Percentiles rank a stretch among this genome's conserved stretches.
phyloP scores from a whole-genome alignment of 2,113 vertebrate genomes.

The Psilopogon haemacephalus region DNA sequence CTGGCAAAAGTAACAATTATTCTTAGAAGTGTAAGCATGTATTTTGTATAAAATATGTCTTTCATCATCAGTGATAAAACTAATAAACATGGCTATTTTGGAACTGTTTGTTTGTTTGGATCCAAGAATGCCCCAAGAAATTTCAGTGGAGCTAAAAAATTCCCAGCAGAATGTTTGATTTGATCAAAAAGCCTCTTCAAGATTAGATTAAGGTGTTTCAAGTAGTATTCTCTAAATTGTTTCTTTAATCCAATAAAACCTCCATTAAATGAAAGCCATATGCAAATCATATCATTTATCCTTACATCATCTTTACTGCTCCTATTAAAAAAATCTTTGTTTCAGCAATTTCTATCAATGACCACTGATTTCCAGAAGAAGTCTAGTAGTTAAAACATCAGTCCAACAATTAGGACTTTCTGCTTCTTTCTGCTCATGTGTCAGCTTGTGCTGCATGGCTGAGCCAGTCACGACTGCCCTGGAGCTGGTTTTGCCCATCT shows the following conservation, averaged over 20 bases:
- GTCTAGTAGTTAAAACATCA: neutral
- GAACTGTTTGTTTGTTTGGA: neutral
- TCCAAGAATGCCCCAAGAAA: neutral
- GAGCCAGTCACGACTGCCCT: neutral
- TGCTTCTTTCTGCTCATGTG: neutral
- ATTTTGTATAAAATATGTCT: neutral
- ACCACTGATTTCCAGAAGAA: neutral
- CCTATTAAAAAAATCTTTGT: neutral
- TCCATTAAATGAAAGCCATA: conserved; percentile 46
- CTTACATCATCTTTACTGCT: neutral
- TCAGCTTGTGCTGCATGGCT: fast-evolving
- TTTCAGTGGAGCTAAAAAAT: conserved; percentile 36
- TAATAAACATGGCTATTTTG: neutral
- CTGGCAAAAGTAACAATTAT: neutral
- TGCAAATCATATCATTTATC: neutral
- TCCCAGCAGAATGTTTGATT: conserved; percentile 30
- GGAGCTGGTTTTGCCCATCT: conserved; percentile 30
- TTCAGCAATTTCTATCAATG: neutral
- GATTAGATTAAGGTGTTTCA: conserved; percentile 48
- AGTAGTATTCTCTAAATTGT: neutral
- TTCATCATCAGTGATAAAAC: neutral
- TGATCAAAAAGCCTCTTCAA: conserved; percentile 28
- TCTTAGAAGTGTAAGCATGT: neutral
- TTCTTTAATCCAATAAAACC: conserved; percentile 44
- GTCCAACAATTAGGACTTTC: neutral